Percentiles rank a stretch among this genome's conserved stretches.
Evolutionary conservation across 2,888 invertebrate genomes (phyloP).

Genomic region (Atethmia centrago): DNA sequence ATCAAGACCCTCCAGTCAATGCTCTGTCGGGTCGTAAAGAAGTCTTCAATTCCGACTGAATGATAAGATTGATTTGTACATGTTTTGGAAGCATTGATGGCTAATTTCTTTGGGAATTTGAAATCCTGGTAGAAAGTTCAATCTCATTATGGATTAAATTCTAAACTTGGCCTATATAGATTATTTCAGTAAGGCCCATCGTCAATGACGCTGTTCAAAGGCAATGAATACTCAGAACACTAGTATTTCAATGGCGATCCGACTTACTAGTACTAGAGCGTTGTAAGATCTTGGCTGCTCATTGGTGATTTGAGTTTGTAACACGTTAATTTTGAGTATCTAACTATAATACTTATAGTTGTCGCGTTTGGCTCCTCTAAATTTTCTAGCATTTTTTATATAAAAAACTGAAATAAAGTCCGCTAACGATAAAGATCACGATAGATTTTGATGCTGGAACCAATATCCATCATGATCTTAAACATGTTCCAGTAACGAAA

Average conservation of each 20-base stretch:
- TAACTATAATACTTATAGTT: too few relatives aligned
- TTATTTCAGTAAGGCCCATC: not conserved
- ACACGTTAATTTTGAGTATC: too few relatives aligned
- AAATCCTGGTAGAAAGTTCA: not conserved
- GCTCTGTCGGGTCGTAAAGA: constrained; percentile 11
- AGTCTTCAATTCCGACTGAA: constrained; percentile 21
- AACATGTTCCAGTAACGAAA: too few relatives aligned
- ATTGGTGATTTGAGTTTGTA: too few relatives aligned
- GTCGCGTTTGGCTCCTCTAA: too few relatives aligned
- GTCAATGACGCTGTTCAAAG: not conserved
- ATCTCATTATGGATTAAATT: constrained; percentile 20
- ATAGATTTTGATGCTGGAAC: too few relatives aligned
- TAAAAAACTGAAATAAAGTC: too few relatives aligned
- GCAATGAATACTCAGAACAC: not conserved
- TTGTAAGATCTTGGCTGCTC: too few relatives aligned
- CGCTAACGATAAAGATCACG: too few relatives aligned
- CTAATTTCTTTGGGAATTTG: constrained; percentile 17
- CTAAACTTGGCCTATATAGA: not conserved
- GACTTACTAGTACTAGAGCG: not conserved
- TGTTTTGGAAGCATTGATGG: constrained; percentile 24
- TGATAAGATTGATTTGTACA: constrained; percentile 47
- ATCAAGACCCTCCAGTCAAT: constrained; percentile 39
- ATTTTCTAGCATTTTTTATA: too few relatives aligned
- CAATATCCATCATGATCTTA: too few relatives aligned
- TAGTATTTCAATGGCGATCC: not conserved